Percentiles rank a stretch among this genome's conserved stretches.
phyloP scores from a whole-genome alignment of 2,113 vertebrate species.

The Crotalus viridis region DNA sequence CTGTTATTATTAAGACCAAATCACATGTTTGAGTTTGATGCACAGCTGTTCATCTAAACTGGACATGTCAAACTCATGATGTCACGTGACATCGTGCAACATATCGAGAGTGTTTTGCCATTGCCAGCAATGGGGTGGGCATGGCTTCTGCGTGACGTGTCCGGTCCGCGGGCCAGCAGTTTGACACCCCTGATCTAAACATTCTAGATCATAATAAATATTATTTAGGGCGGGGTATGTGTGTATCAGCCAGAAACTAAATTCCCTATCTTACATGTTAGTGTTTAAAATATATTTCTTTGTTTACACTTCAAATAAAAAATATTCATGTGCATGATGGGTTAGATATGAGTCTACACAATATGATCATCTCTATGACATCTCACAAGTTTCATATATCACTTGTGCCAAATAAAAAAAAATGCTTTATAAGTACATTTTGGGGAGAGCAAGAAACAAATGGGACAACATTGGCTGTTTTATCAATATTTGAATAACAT shows the following conservation, averaged over 20 bases:
- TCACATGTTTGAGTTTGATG: neutral
- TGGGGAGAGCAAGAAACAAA: neutral
- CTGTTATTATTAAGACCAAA: neutral
- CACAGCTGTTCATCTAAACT: neutral
- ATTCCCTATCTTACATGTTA: neutral
- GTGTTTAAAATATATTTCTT: neutral
- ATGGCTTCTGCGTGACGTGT: too few species aligned
- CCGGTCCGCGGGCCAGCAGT: too few species aligned
- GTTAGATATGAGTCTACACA: neutral
- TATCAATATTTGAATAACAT: neutral
- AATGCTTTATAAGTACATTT: neutral
- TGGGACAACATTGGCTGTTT: neutral
- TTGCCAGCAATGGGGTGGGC: too few species aligned
- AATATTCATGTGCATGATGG: neutral
- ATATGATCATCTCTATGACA: neutral
- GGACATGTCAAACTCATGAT: too few species aligned
- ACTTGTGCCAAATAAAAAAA: neutral
- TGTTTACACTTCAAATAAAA: neutral
- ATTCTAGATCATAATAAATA: neutral
- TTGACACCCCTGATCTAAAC: neutral
- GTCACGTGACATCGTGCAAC: too few species aligned
- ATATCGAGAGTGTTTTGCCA: too few species aligned
- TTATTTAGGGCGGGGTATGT: neutral
- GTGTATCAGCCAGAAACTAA: neutral
- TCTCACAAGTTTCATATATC: neutral